Evolutionary conservation across 2,113 vertebrate species (phyloP), one percentile per base, ranked within the genome.

Genomic region (Sphyrna mokarran): DNA sequence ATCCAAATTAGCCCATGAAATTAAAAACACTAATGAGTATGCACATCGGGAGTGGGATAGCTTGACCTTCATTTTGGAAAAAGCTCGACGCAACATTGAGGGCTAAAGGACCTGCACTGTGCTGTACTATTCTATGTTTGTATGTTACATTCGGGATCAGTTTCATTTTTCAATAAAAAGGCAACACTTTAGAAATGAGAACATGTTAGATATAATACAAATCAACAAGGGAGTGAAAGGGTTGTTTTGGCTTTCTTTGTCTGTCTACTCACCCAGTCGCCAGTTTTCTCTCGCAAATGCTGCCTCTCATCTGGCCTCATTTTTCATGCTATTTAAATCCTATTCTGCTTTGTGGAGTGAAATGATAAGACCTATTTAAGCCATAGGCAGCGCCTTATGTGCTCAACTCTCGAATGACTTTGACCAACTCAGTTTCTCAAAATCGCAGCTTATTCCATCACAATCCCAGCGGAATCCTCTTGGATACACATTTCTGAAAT

Each of bases 291-390:
- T 95, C 11, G 68, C 48, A 43, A 33, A 29, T 54, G 23, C 69
- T 95, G 94, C 40, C n/a, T 94, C 68, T 95, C 8, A 54, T 95
- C 69, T 72, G 37, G 37, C 68, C 54, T 3, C 40, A 48, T 48
- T 95, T 54, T 29, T 33, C 94, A 76, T 95, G 94, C 94, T 48
- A 18, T 95, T 70, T 43, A 14, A 29, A 72, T 95, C 69, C 69
- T 72, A 13, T 76, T 95, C 40, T 95, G 94, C 94, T 95, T 54
- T 95, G 68, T 54, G 40, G 70, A 54, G 69, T 33, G 23, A 54
- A 95, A 95, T 76, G 26, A 72, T 72, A 43, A 95, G 23, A 95
- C 23, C 94, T 95, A 72, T 95, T 72, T 48, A 95, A 72, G 43
- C 40, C 94, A 70, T 54, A 48, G 94, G 9, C n/a, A 26, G 13